Conservation (phyloP, 2,888 invertebrate species). For the Hemicrepidius hirtus region DNA sequence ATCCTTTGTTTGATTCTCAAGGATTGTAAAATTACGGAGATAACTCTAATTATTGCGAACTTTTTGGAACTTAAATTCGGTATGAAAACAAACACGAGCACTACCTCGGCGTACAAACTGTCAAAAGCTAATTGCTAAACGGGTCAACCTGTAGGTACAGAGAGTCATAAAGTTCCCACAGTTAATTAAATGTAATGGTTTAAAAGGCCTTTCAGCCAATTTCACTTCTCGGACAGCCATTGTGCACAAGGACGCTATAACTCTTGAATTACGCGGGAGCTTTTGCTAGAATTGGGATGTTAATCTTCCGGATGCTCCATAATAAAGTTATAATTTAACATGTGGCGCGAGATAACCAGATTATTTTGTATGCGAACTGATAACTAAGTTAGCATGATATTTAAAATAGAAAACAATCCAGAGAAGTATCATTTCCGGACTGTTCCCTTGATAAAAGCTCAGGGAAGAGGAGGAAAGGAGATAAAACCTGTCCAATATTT, state of each 20-base stretch:
- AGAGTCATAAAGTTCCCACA: conserved; percentile 61
- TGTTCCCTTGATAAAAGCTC: not conserved
- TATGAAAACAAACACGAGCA: conserved; percentile 16
- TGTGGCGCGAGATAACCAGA: conserved; percentile 37
- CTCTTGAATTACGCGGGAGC: conserved; percentile 56
- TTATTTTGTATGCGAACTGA: conserved; percentile 41
- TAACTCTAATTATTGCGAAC: not conserved
- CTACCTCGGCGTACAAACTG: conserved; percentile 56
- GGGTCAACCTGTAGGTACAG: conserved; percentile 59
- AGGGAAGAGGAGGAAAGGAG: not conserved
- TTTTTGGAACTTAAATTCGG: conserved; percentile 11
- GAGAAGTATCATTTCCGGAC: not conserved
- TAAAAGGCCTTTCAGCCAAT: conserved; percentile 65
- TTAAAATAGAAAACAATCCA: conserved; percentile 29
- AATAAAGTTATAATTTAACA: conserved; percentile 55
- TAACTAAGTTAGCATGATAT: conserved; percentile 35
- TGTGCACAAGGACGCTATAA: conserved; percentile 58
- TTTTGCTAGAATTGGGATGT: conserved; percentile 54
- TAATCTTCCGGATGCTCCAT: conserved; percentile 53
- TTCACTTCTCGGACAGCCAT: conserved; percentile 61
- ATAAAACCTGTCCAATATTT: not conserved
- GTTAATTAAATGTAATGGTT: conserved; percentile 67
- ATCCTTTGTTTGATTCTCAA: not conserved
- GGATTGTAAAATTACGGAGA: not conserved
- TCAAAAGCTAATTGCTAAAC: conserved; percentile 63